A percentile compares a stretch with the other conserved stretches of the same genome.
Evolutionary conservation across 1,140 invertebrate species (phyloP).

Genomic region (Brachionus koreanus): DNA sequence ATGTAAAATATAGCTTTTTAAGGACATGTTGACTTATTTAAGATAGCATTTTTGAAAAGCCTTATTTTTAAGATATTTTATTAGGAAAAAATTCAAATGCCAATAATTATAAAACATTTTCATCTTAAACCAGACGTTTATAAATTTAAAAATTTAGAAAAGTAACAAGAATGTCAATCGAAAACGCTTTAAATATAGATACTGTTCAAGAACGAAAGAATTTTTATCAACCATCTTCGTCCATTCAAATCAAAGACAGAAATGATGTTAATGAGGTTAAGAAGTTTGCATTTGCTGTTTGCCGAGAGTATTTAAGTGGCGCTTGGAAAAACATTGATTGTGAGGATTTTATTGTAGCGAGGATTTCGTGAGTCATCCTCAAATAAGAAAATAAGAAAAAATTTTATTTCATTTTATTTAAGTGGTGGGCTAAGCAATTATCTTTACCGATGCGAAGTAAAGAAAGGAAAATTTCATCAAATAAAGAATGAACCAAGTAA

Average conservation of each 20-base stretch:
- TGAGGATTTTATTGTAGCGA: neutral
- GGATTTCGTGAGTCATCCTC: constrained; percentile 11
- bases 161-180: neutral
- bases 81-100: neutral
- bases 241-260: neutral
- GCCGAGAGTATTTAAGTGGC: constrained; percentile 37
- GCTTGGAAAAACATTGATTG: constrained; percentile 38
- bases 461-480: constrained; percentile 48
- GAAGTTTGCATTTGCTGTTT: constrained; percentile 13
- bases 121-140: too few species aligned
- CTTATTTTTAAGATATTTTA: too few species aligned
- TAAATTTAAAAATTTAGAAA: neutral
- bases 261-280: constrained; percentile 13
- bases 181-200: neutral
- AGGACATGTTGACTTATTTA: too few species aligned
- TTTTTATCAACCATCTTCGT: neutral
- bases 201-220: neutral
- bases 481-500: constrained; percentile 60
- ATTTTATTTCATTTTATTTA: constrained; percentile 57
- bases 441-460: constrained; percentile 62
- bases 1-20: too few species aligned
- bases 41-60: too few species aligned
- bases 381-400: neutral
- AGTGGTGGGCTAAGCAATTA: constrained; percentile 65
- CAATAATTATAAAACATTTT: neutral